Evolutionary conservation across 2,797 vertebrate species (phyloP).

Genomic region (Leptoclinus maculatus): DNA sequence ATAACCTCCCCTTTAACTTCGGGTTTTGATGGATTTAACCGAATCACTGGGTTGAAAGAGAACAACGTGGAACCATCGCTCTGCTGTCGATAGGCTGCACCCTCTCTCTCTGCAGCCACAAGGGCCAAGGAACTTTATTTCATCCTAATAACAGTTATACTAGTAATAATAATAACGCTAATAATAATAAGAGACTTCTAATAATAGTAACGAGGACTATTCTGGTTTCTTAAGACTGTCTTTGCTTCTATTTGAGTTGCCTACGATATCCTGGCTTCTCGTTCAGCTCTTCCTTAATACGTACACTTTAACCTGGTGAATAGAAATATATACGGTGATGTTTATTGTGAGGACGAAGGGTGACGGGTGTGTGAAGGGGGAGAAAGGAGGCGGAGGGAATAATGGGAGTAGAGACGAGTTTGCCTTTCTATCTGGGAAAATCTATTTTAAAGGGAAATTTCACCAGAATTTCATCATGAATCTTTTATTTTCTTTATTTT

Average conservation of each 20-base stretch:
- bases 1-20: constrained; percentile 39
- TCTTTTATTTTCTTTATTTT: background rate
- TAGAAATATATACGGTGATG: constrained; percentile 2
- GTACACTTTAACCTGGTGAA: constrained; percentile 69
- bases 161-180: constrained; percentile 77
- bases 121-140: constrained; percentile 82
- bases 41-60: constrained; percentile 25
- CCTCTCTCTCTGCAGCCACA: constrained; percentile 74
- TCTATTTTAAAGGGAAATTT: constrained; percentile 66
- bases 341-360: constrained; percentile 35
- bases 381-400: background rate
- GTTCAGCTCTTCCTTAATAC: constrained; percentile 78
- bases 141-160: constrained; percentile 76
- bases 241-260: constrained; percentile 79
- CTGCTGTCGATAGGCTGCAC: constrained; percentile 40
- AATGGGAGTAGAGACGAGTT: background rate
- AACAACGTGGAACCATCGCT: constrained; percentile 38
- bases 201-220: constrained; percentile 59
- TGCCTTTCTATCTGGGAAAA: constrained; percentile 57
- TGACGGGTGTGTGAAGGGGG: constrained; percentile 5
- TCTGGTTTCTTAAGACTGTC: constrained; percentile 74
- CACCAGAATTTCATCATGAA: constrained; percentile 74
- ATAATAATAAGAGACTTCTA: constrained; percentile 75
- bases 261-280: constrained; percentile 72
- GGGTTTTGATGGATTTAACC: constrained; percentile 41